Percentiles rank a stretch among this genome's conserved stretches.
phyloP scores from a whole-genome alignment of 2,797 vertebrate species.

The Fratercula arctica region DNA sequence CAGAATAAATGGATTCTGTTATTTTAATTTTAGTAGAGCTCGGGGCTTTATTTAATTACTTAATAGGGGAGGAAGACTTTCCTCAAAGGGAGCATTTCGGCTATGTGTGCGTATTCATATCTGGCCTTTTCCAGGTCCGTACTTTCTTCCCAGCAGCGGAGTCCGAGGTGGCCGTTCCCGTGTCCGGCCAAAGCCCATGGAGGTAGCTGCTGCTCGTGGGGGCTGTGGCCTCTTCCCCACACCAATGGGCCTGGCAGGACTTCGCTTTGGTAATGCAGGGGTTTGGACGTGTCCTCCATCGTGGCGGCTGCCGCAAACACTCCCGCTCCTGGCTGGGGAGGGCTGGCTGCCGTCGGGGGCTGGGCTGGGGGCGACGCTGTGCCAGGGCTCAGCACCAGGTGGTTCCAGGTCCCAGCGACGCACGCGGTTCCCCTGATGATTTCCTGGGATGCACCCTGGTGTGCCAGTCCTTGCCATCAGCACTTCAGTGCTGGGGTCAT shows the following conservation, averaged over 20 bases:
- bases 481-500: not conserved
- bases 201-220: not conserved
- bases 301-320: not conserved
- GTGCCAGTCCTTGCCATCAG: fast-evolving
- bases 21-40: slow-evolving; percentile 61
- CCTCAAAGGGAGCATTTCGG: slow-evolving; percentile 17
- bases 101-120: not conserved
- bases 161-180: fast-evolving
- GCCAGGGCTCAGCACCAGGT: not conserved
- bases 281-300: not conserved
- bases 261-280: not conserved
- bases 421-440: not conserved
- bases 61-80: slow-evolving; percentile 29
- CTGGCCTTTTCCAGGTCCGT: not conserved
- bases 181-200: not conserved
- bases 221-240: not conserved
- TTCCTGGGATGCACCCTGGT: not conserved
- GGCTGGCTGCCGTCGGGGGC: not conserved
- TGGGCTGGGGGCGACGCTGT: not conserved
- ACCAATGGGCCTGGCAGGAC: not conserved
- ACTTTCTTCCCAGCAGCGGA: not conserved
- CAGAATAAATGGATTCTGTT: slow-evolving; percentile 59
- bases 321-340: not conserved
- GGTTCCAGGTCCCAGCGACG: not conserved
- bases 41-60: slow-evolving; percentile 51